Base-by-base conservation (phyloP, 2,797 vertebrate species). In the Decapterus maruadsi region DNA sequence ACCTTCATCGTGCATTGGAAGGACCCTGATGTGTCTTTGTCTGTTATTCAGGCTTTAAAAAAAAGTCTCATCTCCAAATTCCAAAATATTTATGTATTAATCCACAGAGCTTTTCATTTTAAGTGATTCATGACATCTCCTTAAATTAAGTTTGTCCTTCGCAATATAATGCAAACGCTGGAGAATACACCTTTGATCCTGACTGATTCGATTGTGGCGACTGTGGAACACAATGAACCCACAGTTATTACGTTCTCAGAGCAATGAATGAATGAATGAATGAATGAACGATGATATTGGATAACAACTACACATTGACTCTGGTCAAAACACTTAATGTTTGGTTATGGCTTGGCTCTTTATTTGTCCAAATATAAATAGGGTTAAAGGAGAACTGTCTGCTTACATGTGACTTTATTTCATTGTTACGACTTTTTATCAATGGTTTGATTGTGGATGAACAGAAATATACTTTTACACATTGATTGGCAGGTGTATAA, bases 21-120 rank as follows among this genome's bases (percentile, higher is more conserved):
- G 72, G 19, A 31, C 6, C 16, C 7, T 6, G 1, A 0, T 53
- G 2, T 29, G 4, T 74, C 53, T 87, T 58, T 73, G 64, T 77
- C 12, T 66, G 8, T 57, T 56, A 34, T 7, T 54, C 19, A 54
- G 22, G 4, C 2, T n/a, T n/a, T n/a, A n/a, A n/a, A n/a, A n/a
- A n/a, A n/a, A n/a, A n/a, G n/a, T n/a, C n/a, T n/a, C n/a, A n/a
- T n/a, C n/a, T n/a, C n/a, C n/a, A n/a, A n/a, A n/a, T n/a, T 46
- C n/a, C 42, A 38, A 68, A 38, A 43, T 66, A 31, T 45, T 0
- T 43, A 26, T 70, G 9, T 31, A 36, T 0, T 0, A n/a, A 59
- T 7, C 6, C 6, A 1, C 64, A 56, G 3, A 6, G 8, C 2
- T 40, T 3, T 8, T 31, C 1, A 22, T 63, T 61, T 36, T 2